Conservation (phyloP, 2,797 vertebrate species). For the Cephalopachus bancanus region DNA sequence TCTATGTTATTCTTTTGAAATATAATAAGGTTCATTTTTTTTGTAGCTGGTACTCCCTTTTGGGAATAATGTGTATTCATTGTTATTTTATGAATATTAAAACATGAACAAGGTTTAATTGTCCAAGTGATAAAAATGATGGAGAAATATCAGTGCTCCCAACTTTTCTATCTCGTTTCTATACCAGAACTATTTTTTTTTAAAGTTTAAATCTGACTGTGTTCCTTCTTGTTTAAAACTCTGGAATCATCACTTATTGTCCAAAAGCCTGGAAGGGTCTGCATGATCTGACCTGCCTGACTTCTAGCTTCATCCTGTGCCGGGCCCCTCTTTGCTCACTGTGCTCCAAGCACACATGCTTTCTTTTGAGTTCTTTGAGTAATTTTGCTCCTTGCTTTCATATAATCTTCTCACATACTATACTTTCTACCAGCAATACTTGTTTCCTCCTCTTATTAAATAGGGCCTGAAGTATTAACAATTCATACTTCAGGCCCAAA, state of each 20-base stretch:
- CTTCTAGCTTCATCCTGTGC: background rate
- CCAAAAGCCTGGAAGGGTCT: background rate
- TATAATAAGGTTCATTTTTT: background rate
- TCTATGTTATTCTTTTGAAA: background rate
- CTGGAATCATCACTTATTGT: background rate
- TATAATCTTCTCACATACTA: background rate
- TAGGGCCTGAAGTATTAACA: background rate
- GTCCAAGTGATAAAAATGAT: slow-evolving; percentile 34
- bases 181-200: background rate
- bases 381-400: background rate
- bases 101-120: slow-evolving; percentile 21
- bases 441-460: background rate
- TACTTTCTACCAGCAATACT: background rate
- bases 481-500: background rate
- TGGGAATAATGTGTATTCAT: slow-evolving; percentile 13
- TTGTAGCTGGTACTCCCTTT: slow-evolving; percentile 30
- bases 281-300: background rate
- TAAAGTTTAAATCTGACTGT: background rate
- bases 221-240: background rate
- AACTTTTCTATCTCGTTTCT: background rate
- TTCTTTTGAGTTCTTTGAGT: background rate
- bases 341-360: background rate
- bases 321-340: background rate
- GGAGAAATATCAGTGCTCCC: background rate
- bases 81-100: slow-evolving; percentile 58